Base-by-base conservation (phyloP, 2,888 invertebrate species). In the Dolomedes plantarius region DNA sequence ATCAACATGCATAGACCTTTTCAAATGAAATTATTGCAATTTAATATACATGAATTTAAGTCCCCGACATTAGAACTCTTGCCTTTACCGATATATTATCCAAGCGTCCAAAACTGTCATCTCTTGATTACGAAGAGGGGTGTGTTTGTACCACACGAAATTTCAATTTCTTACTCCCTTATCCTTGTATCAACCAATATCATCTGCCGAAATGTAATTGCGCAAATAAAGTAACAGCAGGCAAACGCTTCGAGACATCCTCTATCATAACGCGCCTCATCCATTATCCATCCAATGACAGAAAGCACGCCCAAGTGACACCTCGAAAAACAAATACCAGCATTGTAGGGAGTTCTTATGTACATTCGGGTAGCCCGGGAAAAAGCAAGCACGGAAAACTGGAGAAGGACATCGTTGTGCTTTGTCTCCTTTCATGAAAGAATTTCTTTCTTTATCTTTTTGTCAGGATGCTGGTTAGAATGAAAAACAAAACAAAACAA, bases 241-340 rank as follows among this genome's bases (percentile, higher is more conserved):
- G 56, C 19, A 56, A 11, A 11, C 16, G 5, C 46, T 46, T 46
- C 2, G 6, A 56, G 56, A 23, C 56, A 56, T 56, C 1, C 23
- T 2, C 56, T 56, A 56, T 56, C 19, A 56, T 56, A 56, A 23
- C 19, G 6, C 1, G 56, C 13, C 56, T 23, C 23, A 56, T 56
- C 56, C 56, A 56, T 23, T 56, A 56, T 56, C 56, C 56, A 6
- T 23, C 23, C 23, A 56, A 56, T 56, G 56, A 56, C 56, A 56
- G 56, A 23, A 23, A 19, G 56, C 56, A 56, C 56, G 56, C 56
- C 56, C 56, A 19, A 56, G 56, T 56, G 56, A 56, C 56, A 56
- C 56, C 56, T 56, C 56, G 1, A 19, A 56, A 56, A 56, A 56
- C 56, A 56, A 56, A 56, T 56, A 56, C 23, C 56, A 23, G 36